Evolutionary conservation across 2,113 vertebrate genomes (phyloP).

Genomic region (Halcyon senegalensis): DNA sequence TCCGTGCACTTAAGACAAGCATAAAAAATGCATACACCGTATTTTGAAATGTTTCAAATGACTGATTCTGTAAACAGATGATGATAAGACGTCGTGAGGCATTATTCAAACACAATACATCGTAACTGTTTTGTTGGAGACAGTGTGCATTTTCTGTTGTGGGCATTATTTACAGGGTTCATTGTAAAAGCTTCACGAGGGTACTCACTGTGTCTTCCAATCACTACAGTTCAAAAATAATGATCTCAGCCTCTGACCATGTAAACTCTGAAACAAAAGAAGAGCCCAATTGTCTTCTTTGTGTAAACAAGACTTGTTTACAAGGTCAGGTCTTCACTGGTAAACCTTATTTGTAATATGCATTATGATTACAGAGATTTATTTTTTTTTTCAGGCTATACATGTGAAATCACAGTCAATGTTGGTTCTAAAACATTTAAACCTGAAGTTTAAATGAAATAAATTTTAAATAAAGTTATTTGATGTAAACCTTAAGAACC

Average conservation of each 20-base stretch:
- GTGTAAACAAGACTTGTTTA: constrained; percentile 19
- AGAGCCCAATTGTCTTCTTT: neutral
- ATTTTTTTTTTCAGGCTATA: neutral
- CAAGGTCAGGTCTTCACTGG: neutral
- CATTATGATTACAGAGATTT: neutral
- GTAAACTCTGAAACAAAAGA: constrained; percentile 43
- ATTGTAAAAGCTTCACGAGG: constrained; percentile 23
- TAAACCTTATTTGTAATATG: neutral
- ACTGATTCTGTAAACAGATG: constrained; percentile 17
- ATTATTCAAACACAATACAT: constrained; percentile 7
- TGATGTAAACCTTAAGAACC: neutral
- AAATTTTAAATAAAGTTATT: neutral
- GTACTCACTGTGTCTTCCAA: constrained; percentile 4
- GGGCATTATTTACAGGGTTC: constrained; percentile 25
- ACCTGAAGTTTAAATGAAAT: neutral
- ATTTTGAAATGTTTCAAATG: constrained; percentile 36
- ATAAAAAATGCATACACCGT: neutral
- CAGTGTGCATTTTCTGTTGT: neutral
- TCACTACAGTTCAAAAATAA: constrained; percentile 21
- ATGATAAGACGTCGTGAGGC: constrained; percentile 5
- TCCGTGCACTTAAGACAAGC: neutral
- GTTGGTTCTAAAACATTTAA: neutral
- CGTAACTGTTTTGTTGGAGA: constrained; percentile 16
- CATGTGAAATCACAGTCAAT: neutral
- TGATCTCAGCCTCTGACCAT: constrained; percentile 21